Percentiles rank a stretch among this genome's conserved stretches.
Evolutionary conservation across 2,797 vertebrate species (phyloP).

Genomic region (Lagodon rhomboides): DNA sequence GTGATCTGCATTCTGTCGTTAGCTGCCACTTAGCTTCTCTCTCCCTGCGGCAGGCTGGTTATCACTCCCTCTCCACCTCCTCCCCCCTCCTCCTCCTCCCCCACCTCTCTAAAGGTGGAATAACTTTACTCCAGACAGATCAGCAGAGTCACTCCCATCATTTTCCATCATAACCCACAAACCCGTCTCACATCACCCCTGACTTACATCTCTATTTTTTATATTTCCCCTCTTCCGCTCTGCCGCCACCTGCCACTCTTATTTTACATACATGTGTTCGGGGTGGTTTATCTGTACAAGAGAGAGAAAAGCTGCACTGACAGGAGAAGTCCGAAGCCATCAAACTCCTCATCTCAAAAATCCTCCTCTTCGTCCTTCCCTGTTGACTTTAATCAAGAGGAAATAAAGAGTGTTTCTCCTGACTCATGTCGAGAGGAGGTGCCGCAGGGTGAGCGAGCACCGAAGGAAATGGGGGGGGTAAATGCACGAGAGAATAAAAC

Average conservation of each 20-base stretch:
- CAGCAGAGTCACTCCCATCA: constrained; percentile 43
- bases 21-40: constrained; percentile 71
- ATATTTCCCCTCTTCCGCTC: background rate
- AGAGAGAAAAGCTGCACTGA: constrained; percentile 10
- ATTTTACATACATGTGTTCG: constrained; percentile 18
- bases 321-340: constrained; percentile 17
- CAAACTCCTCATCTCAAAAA: background rate
- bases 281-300: background rate
- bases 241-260: background rate
- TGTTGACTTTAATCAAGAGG: constrained; percentile 20
- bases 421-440: background rate
- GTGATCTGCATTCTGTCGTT: constrained; percentile 77
- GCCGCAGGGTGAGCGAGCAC: constrained; percentile 18
- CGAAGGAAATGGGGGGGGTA: background rate
- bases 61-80: constrained; percentile 30
- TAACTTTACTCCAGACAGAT: constrained; percentile 49
- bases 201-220: constrained; percentile 16
- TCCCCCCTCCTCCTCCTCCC: constrained; percentile 5
- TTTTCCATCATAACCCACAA: constrained; percentile 42
- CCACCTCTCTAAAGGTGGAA: constrained; percentile 53
- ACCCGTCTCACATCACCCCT: constrained; percentile 10
- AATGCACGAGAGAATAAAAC: background rate
- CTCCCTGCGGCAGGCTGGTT: constrained; percentile 68
- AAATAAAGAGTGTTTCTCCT: constrained; percentile 5
- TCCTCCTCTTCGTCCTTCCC: background rate